Conservation (phyloP, 2,113 vertebrate genomes). For the Chascanopsetta lugubris region DNA sequence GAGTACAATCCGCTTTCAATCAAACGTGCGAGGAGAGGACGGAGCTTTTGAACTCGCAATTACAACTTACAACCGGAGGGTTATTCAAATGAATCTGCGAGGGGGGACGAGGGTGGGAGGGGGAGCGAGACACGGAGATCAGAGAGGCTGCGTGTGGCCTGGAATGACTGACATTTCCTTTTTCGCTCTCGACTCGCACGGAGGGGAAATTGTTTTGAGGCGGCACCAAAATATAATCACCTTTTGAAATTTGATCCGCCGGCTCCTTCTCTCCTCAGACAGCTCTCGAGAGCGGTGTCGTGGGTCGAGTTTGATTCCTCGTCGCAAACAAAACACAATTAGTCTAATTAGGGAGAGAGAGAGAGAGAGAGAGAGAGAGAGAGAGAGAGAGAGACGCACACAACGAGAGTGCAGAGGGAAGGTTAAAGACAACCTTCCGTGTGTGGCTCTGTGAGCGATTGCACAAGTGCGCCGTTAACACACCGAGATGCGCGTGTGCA, state of each 20-base stretch:
- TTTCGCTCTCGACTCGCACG: constrained; percentile 21
- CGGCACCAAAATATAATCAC: constrained; percentile 20
- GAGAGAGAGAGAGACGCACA: constrained; percentile 37
- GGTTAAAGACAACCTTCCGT: background rate
- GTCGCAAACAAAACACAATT: constrained; percentile 59
- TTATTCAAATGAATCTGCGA: constrained; percentile 45
- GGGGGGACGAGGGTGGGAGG: constrained; percentile 4
- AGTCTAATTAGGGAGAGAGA: constrained; percentile 57
- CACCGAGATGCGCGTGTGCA: constrained; percentile 28
- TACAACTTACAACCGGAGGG: constrained; percentile 44
- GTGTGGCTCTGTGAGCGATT: constrained; percentile 6
- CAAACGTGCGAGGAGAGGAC: constrained; percentile 26
- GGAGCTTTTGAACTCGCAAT: constrained; percentile 48
- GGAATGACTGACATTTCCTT: constrained; percentile 46
- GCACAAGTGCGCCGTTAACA: background rate
- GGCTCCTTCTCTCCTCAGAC: constrained; percentile 41
- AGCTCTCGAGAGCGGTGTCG: background rate
- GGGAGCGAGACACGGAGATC: constrained; percentile 28
- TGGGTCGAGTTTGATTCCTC: constrained; percentile 17
- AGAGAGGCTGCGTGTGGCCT: constrained; percentile 35
- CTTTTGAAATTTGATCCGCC: constrained; percentile 26
- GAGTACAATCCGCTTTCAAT: constrained; percentile 28
- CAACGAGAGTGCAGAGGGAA: constrained; percentile 13
- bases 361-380: constrained; percentile 39
- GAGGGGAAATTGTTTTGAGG: constrained; percentile 24